Base-by-base conservation (phyloP, 2,888 invertebrate genomes). In the Ctenicera cuprea region DNA sequence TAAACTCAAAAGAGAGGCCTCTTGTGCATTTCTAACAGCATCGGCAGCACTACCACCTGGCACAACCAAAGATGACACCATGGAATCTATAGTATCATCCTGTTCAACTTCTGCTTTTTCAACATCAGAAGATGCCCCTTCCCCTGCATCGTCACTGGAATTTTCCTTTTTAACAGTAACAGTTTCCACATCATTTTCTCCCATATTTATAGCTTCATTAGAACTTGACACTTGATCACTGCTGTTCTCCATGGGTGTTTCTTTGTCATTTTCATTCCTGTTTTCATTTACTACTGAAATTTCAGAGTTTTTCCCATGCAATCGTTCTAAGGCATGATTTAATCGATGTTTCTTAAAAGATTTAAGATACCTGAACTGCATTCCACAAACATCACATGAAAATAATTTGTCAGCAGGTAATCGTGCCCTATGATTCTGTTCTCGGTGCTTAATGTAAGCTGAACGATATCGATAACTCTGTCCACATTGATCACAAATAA, bases 401-500 rank as follows among this genome's bases (percentile, higher is more conserved):
- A 96, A 96, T 16, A 96, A 90, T 86, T 96, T 96, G 86, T 96
- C 96, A 26, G 96, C 96, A 1, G 96, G 96, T 52, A 96, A 89
- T 16, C 95, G 90, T 1, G 96, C 95, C 18, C 95, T 92, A 84
- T 96, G 96, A 85, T 96, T 96, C 85, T 96, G 96, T 85, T 96
- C 96, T 65, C 95, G 92, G 85, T 96, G 96, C 84, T 93, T 93
- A 59, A 93, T 92, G 85, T 93, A 94, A 38, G 96, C 95, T 45
- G 95, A 96, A 73, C 95, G 90, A 86, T 96, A 96, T 79, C 83
- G 91, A 88, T 96, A 96, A 83, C 95, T 94, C 84, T 96, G 96
- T 4, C 96, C 96, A 86, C 96, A 96, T 85, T 96, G 96, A 83
- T 96, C 96, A 87, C 96, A 96, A 48, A 95, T 95, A 87, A 95